These are phyloP conservation scores for Apocheima hispidaria DNA, from an alignment of 2,888 invertebrate species.

Conservation along the genomic window DNA sequence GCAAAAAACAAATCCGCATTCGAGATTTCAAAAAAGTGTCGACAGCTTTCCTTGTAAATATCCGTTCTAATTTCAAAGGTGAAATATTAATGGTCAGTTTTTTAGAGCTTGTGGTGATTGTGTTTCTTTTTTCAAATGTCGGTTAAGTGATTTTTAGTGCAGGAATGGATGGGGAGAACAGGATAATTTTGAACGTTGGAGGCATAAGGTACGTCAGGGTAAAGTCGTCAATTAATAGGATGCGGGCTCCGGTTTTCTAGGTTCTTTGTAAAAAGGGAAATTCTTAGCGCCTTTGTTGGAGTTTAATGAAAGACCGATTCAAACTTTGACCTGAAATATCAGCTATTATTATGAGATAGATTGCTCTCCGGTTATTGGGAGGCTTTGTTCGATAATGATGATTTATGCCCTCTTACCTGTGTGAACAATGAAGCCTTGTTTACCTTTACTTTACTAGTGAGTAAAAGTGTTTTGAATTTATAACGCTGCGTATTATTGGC, in stretches of 20 bases:
- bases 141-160: constrained; percentile 53
- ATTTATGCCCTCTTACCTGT: constrained; percentile 9
- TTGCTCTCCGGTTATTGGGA: constrained; percentile 25
- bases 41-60: constrained; percentile 19
- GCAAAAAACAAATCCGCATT: constrained; percentile 28
- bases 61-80: constrained; percentile 40
- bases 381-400: constrained; percentile 21
- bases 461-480: no score
- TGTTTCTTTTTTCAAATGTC: constrained; percentile 58
- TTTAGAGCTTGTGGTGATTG: constrained; percentile 52
- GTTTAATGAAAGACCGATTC: constrained; percentile 35
- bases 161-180: constrained; percentile 95
- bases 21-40: constrained; percentile 29
- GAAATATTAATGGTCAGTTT: constrained; percentile 15
- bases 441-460: not conserved
- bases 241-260: constrained; percentile 27
- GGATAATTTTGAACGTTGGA: constrained; percentile 97
- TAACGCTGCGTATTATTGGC: no score
- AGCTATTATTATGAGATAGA: constrained; percentile 30
- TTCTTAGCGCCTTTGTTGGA: constrained; percentile 32
- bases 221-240: constrained; percentile 21
- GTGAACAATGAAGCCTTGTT: not conserved
- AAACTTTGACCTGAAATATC: constrained; percentile 31
- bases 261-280: constrained; percentile 33
- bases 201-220: constrained; percentile 89